A percentile compares a stretch with the other conserved stretches of the same genome.
Conservation (phyloP, 2,888 invertebrate species). For the Chironomus riparius region DNA sequence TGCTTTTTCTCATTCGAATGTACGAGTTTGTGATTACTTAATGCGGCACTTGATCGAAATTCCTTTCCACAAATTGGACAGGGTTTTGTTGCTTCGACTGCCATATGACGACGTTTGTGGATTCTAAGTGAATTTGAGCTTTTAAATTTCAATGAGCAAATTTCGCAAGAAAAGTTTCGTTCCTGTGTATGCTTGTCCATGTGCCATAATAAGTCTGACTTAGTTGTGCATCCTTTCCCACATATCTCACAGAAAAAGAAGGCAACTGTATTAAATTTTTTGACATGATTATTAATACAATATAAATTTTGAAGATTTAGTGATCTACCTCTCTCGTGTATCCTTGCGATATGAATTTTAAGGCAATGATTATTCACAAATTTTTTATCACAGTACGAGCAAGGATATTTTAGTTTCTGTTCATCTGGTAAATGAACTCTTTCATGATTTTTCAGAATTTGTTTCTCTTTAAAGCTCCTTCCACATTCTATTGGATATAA, state of each 20-base stretch:
- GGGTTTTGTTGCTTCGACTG: background rate
- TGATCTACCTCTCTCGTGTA: background rate
- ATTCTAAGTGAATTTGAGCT: conserved; percentile 12
- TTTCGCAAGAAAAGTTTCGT: conserved; percentile 4
- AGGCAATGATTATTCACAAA: conserved; percentile 20
- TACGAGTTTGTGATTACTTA: conserved; percentile 13
- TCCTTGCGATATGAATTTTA: conserved; percentile 14
- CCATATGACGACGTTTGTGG: background rate
- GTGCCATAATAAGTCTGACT: conserved; percentile 10
- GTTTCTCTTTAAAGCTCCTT: conserved; percentile 9
- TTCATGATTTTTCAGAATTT: conserved; percentile 30
- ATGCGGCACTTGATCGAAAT: conserved; percentile 3
- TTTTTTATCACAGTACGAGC: conserved; percentile 36
- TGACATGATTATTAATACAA: too few species aligned
- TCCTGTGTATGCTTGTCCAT: conserved; percentile 15
- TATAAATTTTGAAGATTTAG: too few species aligned
- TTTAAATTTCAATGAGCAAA: conserved; percentile 11
- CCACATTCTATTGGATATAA: background rate
- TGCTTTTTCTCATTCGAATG: conserved; percentile 14
- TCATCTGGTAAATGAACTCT: conserved; percentile 33
- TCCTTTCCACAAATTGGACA: conserved; percentile 13
- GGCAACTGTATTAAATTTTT: background rate
- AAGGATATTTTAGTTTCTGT: conserved; percentile 32
- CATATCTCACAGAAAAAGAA: conserved; percentile 1
- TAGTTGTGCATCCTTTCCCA: conserved; percentile 7